Evolutionary conservation across 2,113 vertebrate species (phyloP).

Genomic region (Callipepla squamata): DNA sequence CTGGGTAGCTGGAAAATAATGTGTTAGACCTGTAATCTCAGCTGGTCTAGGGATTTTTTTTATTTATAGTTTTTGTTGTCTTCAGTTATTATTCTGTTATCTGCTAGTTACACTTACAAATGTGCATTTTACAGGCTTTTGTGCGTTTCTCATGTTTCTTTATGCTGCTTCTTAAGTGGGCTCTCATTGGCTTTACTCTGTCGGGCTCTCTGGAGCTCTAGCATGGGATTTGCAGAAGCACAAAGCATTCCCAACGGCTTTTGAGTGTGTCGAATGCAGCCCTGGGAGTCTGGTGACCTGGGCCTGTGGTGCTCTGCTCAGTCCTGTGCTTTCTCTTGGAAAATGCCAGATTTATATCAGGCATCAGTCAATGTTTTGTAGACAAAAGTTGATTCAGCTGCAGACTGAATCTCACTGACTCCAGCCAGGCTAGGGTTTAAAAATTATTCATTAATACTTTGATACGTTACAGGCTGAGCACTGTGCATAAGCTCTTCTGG

Average conservation of each 20-base stretch:
- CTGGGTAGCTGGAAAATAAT: slow-evolving; percentile 2
- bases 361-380: background rate
- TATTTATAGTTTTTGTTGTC: background rate
- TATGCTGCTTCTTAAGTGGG: background rate
- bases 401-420: background rate
- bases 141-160: background rate
- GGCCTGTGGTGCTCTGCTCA: background rate
- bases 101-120: background rate
- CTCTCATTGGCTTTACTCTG: slow-evolving; percentile 18
- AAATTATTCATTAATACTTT: slow-evolving; percentile 16
- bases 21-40: slow-evolving; percentile 11
- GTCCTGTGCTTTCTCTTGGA: background rate
- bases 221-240: background rate
- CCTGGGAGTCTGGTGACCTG: background rate
- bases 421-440: background rate
- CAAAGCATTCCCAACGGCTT: background rate
- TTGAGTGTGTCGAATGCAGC: background rate
- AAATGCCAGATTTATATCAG: background rate
- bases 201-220: background rate
- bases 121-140: background rate
- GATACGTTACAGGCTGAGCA: background rate
- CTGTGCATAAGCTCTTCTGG: background rate
- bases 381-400: background rate
- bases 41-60: background rate
- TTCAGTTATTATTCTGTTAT: background rate